Conservation (phyloP, 2,888 invertebrate genomes). For the Aleiodes leptofemur region DNA sequence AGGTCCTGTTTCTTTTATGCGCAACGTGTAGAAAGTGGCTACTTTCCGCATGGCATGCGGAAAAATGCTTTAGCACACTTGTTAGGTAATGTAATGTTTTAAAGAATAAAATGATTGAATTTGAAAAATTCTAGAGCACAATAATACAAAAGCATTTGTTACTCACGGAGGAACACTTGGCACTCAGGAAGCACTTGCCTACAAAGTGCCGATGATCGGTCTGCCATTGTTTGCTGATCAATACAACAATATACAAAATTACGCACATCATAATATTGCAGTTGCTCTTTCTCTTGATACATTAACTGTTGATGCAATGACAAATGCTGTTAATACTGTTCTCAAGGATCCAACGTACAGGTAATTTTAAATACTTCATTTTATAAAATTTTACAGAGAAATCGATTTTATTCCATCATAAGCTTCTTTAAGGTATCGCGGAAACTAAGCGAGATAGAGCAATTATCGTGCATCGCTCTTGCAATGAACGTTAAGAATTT, state of each 20-base stretch:
- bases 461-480: too few species aligned
- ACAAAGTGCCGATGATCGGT: conserved; percentile 65
- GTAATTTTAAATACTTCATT: conserved; percentile 44
- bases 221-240: conserved; percentile 70
- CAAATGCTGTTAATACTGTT: conserved; percentile 55
- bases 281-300: conserved; percentile 49
- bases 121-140: conserved; percentile 60
- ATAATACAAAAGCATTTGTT: conserved; percentile 65
- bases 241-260: conserved; percentile 54
- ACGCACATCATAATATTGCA: conserved; percentile 53
- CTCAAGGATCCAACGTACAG: conserved; percentile 57
- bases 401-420: too few species aligned
- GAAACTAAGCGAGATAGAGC: too few species aligned
- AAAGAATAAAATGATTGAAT: too few species aligned
- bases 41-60: too few species aligned
- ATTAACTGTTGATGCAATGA: conserved; percentile 57
- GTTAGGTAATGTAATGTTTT: too few species aligned
- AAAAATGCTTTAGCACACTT: too few species aligned
- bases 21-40: too few species aligned
- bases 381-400: too few species aligned
- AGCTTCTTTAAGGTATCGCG: too few species aligned
- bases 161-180: conserved; percentile 69
- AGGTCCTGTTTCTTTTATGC: too few species aligned
- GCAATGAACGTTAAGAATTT: too few species aligned
- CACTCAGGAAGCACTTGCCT: conserved; percentile 62